These are phyloP conservation scores for Pyrochroa serraticornis DNA, from an alignment of 2,888 invertebrate genomes.

Conservation along the genomic window DNA sequence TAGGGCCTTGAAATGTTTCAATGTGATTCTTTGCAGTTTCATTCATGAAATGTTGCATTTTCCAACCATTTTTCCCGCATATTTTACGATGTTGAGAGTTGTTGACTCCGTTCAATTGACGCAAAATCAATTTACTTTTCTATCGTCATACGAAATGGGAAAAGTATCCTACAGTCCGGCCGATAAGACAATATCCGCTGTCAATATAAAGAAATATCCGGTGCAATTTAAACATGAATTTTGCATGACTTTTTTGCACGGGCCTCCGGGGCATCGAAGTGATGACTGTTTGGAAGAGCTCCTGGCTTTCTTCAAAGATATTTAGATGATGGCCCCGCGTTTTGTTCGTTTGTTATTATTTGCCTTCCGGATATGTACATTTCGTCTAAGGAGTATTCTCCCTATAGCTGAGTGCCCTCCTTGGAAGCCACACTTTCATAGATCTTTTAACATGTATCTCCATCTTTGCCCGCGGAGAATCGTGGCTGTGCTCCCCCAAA, in stretches of 20 bases:
- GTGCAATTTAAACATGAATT: conserved; percentile 26
- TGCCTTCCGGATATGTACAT: conserved; percentile 30
- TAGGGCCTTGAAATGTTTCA: not conserved
- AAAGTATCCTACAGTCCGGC: no score
- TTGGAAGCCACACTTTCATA: conserved; percentile 10
- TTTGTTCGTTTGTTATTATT: conserved; percentile 31
- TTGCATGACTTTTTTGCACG: conserved; percentile 26
- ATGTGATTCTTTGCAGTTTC: not conserved
- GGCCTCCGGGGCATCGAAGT: conserved; percentile 20
- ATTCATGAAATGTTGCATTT: not conserved
- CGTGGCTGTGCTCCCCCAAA: no score
- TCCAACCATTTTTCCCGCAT: not conserved
- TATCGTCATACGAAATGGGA: no score
- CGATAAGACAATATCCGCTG: conserved; percentile 2
- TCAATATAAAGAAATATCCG: conserved; percentile 23
- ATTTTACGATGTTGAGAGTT: no score
- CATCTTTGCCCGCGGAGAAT: not conserved
- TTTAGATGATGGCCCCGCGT: conserved; percentile 28
- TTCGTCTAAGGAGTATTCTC: conserved; percentile 24
- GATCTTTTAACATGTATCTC: conserved; percentile 9
- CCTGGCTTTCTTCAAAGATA: conserved; percentile 30
- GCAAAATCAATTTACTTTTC: no score
- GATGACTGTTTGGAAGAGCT: conserved; percentile 31
- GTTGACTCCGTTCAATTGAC: no score
- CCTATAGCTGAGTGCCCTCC: not conserved